phyloP scores from a whole-genome alignment of 2,113 vertebrate species.

The Rafetus swinhoei region DNA sequence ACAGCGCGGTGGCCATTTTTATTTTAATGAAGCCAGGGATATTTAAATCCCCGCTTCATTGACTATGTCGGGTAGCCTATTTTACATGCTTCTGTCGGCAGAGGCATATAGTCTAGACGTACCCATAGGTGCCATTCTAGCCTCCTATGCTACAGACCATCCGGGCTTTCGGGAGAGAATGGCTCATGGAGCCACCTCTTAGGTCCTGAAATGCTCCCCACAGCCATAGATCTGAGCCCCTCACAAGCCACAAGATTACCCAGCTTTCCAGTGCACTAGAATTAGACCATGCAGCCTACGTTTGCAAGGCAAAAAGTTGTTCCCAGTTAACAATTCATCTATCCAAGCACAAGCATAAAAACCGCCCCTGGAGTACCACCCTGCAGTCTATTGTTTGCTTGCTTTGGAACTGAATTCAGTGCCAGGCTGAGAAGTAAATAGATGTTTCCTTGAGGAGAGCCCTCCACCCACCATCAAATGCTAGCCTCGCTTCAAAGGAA shows the following conservation, averaged over 20 bases:
- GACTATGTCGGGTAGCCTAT: no score
- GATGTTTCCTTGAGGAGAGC: constrained; percentile 5
- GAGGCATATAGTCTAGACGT: no score
- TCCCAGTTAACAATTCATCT: neutral
- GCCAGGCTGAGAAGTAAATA: neutral
- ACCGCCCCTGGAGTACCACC: neutral
- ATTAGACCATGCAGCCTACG: neutral
- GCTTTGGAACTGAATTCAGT: neutral
- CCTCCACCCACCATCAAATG: neutral
- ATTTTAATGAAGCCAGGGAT: no score
- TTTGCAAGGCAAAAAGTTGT: neutral
- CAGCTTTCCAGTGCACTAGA: fast-evolving
- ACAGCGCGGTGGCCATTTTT: no score
- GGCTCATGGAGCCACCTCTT: neutral
- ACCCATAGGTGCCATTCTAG: neutral
- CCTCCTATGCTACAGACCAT: neutral
- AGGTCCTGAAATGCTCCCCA: no score
- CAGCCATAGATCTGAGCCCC: neutral
- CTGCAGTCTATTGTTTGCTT: neutral
- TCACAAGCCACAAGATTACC: neutral
- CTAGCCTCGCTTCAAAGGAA: constrained; percentile 3
- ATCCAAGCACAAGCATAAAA: neutral
- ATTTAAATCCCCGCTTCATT: no score
- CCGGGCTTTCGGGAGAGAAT: neutral
- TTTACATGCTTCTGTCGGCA: no score